Conservation (phyloP, 2,888 invertebrate species). For the Thalpophila matura region DNA sequence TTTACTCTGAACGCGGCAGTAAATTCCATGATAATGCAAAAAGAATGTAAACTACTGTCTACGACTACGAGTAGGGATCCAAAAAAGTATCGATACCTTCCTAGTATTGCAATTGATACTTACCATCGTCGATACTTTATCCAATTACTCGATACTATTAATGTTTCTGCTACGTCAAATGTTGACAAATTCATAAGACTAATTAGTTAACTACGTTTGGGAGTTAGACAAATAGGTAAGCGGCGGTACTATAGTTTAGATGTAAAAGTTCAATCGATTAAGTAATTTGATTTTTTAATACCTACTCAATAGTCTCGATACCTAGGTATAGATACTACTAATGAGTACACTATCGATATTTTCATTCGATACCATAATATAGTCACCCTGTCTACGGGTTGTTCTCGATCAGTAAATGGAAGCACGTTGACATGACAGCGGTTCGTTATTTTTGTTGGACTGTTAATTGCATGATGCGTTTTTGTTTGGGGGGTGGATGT, state of each 20-base stretch:
- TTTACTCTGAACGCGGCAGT: slow-evolving; percentile 54
- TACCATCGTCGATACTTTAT: slow-evolving; percentile 5
- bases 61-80: slow-evolving; percentile 4
- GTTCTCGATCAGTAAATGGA: slow-evolving; percentile 34
- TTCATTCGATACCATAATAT: not conserved
- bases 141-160: slow-evolving; percentile 3
- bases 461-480: slow-evolving; percentile 48
- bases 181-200: not conserved
- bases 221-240: not conserved
- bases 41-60: slow-evolving; percentile 47
- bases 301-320: no score
- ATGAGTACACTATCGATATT: not conserved
- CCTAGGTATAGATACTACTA: not conserved
- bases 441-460: slow-evolving; percentile 41
- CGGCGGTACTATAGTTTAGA: not conserved
- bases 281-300: not conserved
- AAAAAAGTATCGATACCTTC: slow-evolving; percentile 14
- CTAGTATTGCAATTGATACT: slow-evolving; percentile 14
- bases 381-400: not conserved
- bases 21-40: slow-evolving; percentile 52
- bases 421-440: slow-evolving; percentile 34
- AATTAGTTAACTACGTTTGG: not conserved
- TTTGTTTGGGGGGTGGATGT: slow-evolving; percentile 43
- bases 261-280: not conserved
- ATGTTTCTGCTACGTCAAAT: not conserved